Evolutionary conservation across 2,888 invertebrate genomes (phyloP).

Genomic region (Monopis laevigella): DNA sequence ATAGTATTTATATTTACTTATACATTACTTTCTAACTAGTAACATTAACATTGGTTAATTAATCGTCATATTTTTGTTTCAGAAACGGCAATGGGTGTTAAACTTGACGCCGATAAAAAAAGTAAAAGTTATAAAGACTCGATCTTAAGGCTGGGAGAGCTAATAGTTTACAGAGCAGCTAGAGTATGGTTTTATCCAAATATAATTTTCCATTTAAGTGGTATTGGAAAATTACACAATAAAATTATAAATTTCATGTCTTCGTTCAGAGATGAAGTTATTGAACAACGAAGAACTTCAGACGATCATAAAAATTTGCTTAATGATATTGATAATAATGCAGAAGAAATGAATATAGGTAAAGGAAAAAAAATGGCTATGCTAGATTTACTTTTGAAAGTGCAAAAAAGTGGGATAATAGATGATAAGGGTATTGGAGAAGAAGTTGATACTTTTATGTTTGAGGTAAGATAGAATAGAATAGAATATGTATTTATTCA

Average conservation of each 20-base stretch:
- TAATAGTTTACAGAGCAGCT: slow-evolving; percentile 22
- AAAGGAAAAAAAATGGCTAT: slow-evolving; percentile 66
- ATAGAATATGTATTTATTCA: too few species aligned
- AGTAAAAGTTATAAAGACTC: slow-evolving; percentile 47
- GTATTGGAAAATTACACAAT: slow-evolving; percentile 42
- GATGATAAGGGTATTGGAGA: slow-evolving; percentile 69
- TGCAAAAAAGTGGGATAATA: slow-evolving; percentile 62
- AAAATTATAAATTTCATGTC: slow-evolving; percentile 51
- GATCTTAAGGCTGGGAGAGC: slow-evolving; percentile 29
- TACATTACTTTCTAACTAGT: too few species aligned
- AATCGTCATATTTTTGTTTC: slow-evolving; percentile 15
- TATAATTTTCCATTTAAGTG: slow-evolving; percentile 40
- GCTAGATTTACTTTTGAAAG: slow-evolving; percentile 70
- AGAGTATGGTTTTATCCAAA: slow-evolving; percentile 60
- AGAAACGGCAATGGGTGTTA: slow-evolving; percentile 65
- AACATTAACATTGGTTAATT: too few species aligned
- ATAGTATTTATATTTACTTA: too few species aligned
- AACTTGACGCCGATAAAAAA: slow-evolving; percentile 37
- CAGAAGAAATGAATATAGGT: slow-evolving; percentile 14
- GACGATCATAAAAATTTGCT: slow-evolving; percentile 14
- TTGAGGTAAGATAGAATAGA: too few species aligned
- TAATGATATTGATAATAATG: slow-evolving; percentile 22
- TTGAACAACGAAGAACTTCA: slow-evolving; percentile 32
- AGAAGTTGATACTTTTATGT: slow-evolving; percentile 78
- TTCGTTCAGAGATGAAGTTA: slow-evolving; percentile 58